These are phyloP conservation scores for Anas platyrhynchos DNA, from an alignment of 2,113 vertebrate species.

Conservation along the genomic window DNA sequence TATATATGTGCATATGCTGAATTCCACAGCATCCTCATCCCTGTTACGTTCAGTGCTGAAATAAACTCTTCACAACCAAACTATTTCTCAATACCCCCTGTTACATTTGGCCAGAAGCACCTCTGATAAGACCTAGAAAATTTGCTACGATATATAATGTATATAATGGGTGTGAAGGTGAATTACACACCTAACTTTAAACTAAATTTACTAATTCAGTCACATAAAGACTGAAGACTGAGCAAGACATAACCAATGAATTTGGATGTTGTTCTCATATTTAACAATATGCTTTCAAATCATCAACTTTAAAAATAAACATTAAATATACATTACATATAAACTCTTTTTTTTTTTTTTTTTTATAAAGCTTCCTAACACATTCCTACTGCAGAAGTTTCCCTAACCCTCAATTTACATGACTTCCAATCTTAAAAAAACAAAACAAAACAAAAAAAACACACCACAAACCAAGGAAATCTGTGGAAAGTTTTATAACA, in stretches of 20 bases:
- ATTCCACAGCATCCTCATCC: background rate
- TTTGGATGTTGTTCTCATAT: background rate
- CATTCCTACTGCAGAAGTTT: background rate
- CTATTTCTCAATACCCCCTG: background rate
- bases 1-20: background rate
- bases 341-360: background rate
- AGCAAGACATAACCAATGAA: background rate
- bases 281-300: background rate
- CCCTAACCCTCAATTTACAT: background rate
- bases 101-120: background rate
- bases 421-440: background rate
- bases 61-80: background rate
- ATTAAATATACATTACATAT: background rate
- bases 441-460: background rate
- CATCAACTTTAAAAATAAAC: background rate
- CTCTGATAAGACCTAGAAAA: background rate
- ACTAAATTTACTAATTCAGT: background rate
- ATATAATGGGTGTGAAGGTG: background rate
- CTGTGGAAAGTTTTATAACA: constrained; percentile 39
- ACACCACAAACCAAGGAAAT: constrained; percentile 29
- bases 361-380: background rate
- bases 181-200: background rate
- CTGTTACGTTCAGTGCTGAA: background rate
- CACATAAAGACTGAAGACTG: background rate
- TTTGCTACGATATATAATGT: background rate